These are phyloP conservation scores for Boloria selene DNA, from an alignment of 2,888 invertebrate genomes.

Conservation along the genomic window DNA sequence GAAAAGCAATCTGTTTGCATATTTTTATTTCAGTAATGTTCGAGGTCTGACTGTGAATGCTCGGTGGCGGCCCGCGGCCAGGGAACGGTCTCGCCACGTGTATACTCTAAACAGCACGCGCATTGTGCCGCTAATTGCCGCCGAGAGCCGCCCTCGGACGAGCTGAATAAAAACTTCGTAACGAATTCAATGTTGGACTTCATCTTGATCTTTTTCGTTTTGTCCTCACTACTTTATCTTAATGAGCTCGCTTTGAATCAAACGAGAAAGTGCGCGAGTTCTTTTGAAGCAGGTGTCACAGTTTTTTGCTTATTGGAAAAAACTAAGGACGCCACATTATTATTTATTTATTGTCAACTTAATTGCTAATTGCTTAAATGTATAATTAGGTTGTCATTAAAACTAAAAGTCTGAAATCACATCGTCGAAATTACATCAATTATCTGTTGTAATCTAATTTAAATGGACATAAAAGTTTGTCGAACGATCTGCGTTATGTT, in stretches of 20 bases:
- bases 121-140: constrained; percentile 23
- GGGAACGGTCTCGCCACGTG: not conserved
- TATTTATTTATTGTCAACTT: not conserved
- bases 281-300: not conserved
- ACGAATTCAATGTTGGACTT: constrained; percentile 15
- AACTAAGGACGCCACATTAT: not conserved
- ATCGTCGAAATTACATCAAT: no score
- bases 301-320: not conserved
- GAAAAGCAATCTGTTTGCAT: no score
- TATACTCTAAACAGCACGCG: not conserved
- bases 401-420: no score
- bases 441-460: no score
- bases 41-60: no score
- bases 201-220: constrained; percentile 14
- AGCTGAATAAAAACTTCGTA: not conserved
- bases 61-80: no score
- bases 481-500: no score
- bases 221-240: constrained; percentile 15
- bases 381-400: no score
- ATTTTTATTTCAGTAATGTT: no score
- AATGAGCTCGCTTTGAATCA: constrained; percentile 20
- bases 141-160: not conserved
- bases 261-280: not conserved
- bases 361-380: no score
- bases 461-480: no score